Base-by-base conservation (phyloP, 1,140 invertebrate genomes). In the Procambarus clarkii region DNA sequence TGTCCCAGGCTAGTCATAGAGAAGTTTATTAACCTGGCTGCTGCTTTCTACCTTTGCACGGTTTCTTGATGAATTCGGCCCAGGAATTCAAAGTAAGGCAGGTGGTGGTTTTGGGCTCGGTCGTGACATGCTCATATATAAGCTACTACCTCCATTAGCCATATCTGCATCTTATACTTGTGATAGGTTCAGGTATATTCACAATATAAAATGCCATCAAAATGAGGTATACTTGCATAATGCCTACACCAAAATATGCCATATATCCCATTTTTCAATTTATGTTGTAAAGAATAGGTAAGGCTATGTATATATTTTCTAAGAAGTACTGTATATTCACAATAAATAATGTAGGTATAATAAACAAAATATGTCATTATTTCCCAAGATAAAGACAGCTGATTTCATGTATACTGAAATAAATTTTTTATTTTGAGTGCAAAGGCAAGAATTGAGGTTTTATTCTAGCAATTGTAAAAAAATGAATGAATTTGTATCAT, bases 101-200 rank as follows among this genome's bases (percentile, higher is more conserved):
- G 79, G 54, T 81, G 79, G 79, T 81, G 79, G 48, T 81, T 81
- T 81, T 81, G 79, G 79, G 79, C 79, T 81, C 79, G 15, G 79
- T 81, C 48, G 54, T 81, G 48, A 54, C 54, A 54, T 48, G 45
- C 54, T 80, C 8, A 54, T 24, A 34, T 48, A 74, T 34, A 74
- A 74, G 24, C 69, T 34, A 54, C 50, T 54, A 74, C 69, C 69
- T 74, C 24, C n/a, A 74, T 74, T 74, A 34, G 4, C 69, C 69
- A 74, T 8, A 74, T 74, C 69, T 7, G 69, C 24, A 74, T 11
- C 69, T 74, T 74, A 9, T 24, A 74, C n/a, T 34, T 74, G 24
- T 74, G 69, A 74, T 74, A 21, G 24, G 24, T 74, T 74, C 24
- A 74, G 69, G 69, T 24, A 74, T 74, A 21, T 74, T 34, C 15